Conservation (phyloP, 1,140 invertebrate genomes). For the Acromyrmex heyeri region DNA sequence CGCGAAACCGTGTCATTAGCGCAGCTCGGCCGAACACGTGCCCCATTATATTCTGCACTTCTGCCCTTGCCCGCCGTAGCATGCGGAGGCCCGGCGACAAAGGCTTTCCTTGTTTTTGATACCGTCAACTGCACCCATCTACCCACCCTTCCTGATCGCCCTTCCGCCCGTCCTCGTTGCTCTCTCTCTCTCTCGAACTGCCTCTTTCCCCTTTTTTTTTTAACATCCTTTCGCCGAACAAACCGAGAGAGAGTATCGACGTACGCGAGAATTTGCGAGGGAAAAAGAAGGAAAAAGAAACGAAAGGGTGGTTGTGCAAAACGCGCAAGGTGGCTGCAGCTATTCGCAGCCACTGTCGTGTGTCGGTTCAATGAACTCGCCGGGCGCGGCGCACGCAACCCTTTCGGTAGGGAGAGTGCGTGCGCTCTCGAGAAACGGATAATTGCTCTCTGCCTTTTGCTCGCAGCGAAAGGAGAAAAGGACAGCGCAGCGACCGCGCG, state of each 20-base stretch:
- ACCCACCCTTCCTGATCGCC: neutral
- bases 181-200: neutral
- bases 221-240: slow-evolving; percentile 16
- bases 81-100: slow-evolving; percentile 59
- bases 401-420: slow-evolving; percentile 21
- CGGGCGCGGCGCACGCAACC: slow-evolving; percentile 60
- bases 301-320: slow-evolving; percentile 6
- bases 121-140: slow-evolving; percentile 23
- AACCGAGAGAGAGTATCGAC: slow-evolving; percentile 52
- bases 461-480: slow-evolving; percentile 57
- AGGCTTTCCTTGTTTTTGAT: slow-evolving; percentile 72
- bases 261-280: neutral
- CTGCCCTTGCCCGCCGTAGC: slow-evolving; percentile 27
- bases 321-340: neutral
- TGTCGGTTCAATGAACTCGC: slow-evolving; percentile 50
- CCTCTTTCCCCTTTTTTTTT: neutral
- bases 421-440: slow-evolving; percentile 31
- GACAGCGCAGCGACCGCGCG: slow-evolving; percentile 10
- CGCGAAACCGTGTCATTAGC: slow-evolving; percentile 75
- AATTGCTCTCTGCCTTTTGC: slow-evolving; percentile 57
- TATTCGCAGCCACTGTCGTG: slow-evolving; percentile 20
- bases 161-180: neutral
- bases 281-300: neutral
- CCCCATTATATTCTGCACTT: slow-evolving; percentile 70
- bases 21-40: slow-evolving; percentile 71